These are phyloP conservation scores for Mesorhabditis spiculigera DNA, from an alignment of 2,888 invertebrate species.

Conservation along the genomic window DNA sequence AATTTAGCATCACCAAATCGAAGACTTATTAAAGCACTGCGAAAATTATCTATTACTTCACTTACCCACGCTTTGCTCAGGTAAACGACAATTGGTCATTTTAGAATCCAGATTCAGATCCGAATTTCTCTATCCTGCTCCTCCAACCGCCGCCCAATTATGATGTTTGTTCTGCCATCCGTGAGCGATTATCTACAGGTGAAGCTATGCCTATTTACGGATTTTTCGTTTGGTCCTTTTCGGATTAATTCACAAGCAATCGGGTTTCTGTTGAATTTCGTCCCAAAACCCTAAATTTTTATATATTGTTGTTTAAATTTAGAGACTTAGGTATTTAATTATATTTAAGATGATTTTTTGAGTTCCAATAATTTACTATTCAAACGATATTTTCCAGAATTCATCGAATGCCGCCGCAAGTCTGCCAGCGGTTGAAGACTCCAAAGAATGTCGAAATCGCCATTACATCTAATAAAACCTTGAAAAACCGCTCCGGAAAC, in stretches of 20 bases:
- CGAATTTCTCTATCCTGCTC: background rate
- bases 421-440: background rate
- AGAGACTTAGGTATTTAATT: too few relatives aligned
- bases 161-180: background rate
- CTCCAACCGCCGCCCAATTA: constrained; percentile 6
- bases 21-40: background rate
- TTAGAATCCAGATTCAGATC: background rate
- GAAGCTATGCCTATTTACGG: background rate
- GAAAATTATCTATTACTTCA: background rate
- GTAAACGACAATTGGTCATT: background rate
- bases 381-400: background rate
- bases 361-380: background rate
- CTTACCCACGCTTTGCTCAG: background rate
- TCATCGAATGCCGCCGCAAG: background rate
- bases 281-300: too few relatives aligned
- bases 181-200: background rate
- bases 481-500: too few relatives aligned
- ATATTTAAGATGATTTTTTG: too few relatives aligned
- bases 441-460: background rate
- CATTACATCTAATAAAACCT: background rate
- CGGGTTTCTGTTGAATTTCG: too few relatives aligned
- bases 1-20: constrained; percentile 4
- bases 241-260: too few relatives aligned
- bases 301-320: too few relatives aligned
- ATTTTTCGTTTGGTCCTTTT: too few relatives aligned